Evolutionary conservation across 2,888 invertebrate species (phyloP).

Genomic region (Agonopterix arenella): DNA sequence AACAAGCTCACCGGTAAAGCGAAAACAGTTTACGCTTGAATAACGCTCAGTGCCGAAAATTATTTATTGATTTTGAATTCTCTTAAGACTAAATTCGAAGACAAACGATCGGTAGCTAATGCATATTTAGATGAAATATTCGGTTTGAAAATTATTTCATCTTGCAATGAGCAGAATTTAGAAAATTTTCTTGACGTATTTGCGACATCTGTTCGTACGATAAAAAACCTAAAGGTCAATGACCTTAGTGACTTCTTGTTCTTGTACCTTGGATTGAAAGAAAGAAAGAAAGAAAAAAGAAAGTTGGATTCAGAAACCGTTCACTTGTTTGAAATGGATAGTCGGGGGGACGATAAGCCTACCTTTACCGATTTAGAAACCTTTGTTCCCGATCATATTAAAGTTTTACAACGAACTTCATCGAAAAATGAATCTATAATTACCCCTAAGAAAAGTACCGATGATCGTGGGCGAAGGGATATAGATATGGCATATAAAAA

Average conservation of each 20-base stretch:
- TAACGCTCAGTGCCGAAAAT: slow-evolving; percentile 10
- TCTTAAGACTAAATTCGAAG: slow-evolving; percentile 10
- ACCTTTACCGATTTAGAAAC: slow-evolving; percentile 2
- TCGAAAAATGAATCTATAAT: neutral
- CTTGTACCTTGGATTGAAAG: slow-evolving; percentile 8
- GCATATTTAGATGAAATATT: slow-evolving; percentile 10
- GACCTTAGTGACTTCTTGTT: slow-evolving; percentile 10
- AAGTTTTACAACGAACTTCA: slow-evolving; percentile 7
- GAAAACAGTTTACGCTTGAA: slow-evolving; percentile 5
- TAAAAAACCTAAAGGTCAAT: slow-evolving; percentile 8
- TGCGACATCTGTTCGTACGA: slow-evolving; percentile 1
- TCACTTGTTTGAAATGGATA: slow-evolving; percentile 8
- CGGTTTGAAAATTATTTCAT: slow-evolving; percentile 1
- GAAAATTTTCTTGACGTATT: slow-evolving; percentile 9
- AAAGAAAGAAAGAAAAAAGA: too few species aligned
- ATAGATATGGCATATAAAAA: neutral
- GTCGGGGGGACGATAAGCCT: neutral
- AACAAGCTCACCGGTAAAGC: slow-evolving; percentile 12
- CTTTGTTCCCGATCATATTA: slow-evolving; percentile 4
- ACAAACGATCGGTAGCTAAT: slow-evolving; percentile 8
- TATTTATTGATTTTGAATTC: slow-evolving; percentile 8
- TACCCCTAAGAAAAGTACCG: neutral
- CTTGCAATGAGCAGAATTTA: neutral
- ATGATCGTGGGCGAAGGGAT: too few species aligned
- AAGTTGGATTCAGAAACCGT: slow-evolving; percentile 10